These are phyloP conservation scores for Drosophila yakuba DNA, from an alignment of 1,140 invertebrate genomes.

Conservation along the genomic window DNA sequence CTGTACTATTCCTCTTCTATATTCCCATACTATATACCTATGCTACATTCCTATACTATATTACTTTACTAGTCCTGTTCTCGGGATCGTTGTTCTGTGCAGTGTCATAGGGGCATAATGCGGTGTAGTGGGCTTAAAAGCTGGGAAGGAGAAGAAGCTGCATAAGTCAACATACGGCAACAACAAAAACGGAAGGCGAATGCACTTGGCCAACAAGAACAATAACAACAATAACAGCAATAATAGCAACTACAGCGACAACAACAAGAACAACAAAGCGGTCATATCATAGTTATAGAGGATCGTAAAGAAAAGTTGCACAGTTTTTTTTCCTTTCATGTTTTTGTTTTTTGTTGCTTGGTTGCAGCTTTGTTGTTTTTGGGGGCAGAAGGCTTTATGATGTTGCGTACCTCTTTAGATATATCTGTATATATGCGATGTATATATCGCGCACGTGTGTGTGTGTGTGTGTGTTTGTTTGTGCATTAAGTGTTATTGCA, in stretches of 20 bases:
- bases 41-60: no score
- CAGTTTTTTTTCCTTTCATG: constrained; percentile 27
- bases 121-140: constrained; percentile 6
- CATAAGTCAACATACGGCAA: constrained; percentile 61
- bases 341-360: constrained; percentile 8
- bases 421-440: constrained; percentile 8
- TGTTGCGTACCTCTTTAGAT: constrained; percentile 36
- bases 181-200: constrained; percentile 65
- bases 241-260: neutral
- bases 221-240: constrained; percentile 28
- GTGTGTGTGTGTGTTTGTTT: neutral
- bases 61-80: no score
- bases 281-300: constrained; percentile 58
- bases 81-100: neutral
- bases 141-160: constrained; percentile 33
- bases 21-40: no score
- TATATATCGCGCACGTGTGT: neutral
- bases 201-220: constrained; percentile 60
- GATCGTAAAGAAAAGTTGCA: constrained; percentile 64
- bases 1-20: no score
- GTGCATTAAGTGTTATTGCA: constrained; percentile 57
- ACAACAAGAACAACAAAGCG: constrained; percentile 34
- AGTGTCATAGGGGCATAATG: constrained; percentile 14
- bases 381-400: constrained; percentile 39
- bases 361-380: constrained; percentile 11